phyloP scores from a whole-genome alignment of 92 coral and sea anemone genomes.

The Parazoanthus swiftii region DNA sequence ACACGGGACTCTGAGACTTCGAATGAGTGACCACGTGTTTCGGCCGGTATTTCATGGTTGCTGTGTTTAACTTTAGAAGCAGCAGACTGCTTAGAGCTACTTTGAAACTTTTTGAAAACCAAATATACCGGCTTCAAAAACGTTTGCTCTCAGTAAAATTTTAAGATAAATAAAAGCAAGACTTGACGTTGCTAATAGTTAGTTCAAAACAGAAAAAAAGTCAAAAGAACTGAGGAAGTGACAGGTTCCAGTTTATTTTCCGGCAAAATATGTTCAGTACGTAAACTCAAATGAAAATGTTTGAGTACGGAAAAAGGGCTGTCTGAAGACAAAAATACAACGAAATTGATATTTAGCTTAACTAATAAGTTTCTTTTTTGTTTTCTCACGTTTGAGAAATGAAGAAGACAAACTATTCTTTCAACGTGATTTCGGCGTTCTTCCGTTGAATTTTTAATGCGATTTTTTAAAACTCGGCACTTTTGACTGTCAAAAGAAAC shows the following conservation, averaged over 20 bases:
- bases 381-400: neutral
- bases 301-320: neutral
- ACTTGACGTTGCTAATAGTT: no score
- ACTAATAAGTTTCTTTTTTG: neutral
- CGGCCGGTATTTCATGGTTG: no score
- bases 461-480: neutral
- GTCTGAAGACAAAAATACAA: neutral
- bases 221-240: no score
- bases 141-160: neutral
- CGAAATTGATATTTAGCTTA: no score
- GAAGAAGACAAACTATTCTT: neutral
- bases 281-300: no score
- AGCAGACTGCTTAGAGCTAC: neutral
- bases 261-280: no score
- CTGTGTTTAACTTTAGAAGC: no score
- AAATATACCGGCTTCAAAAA: neutral
- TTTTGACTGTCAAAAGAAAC: neutral
- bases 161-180: no score
- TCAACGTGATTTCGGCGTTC: neutral
- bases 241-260: no score
- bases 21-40: no score
- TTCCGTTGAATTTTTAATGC: neutral
- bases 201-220: no score
- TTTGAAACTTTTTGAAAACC: neutral
- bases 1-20: neutral